phyloP scores from a whole-genome alignment of 2,113 vertebrate species.

The Eretmochelys imbricata region DNA sequence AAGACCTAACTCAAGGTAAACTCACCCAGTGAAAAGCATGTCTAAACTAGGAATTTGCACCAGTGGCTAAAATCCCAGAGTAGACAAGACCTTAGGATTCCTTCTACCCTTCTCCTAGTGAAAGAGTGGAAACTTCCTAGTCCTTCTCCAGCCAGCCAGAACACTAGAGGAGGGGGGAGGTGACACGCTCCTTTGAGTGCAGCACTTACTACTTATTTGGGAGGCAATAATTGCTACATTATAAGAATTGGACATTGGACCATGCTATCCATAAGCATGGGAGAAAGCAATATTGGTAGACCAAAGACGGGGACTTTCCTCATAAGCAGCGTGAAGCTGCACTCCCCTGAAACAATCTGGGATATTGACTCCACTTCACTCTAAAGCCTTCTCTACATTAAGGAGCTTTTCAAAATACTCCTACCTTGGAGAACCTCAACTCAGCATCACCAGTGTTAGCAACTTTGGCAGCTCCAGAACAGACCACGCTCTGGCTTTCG shows the following conservation, averaged over 20 bases:
- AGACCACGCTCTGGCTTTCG: not conserved
- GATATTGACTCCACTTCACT: not conserved
- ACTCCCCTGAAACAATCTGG: not conserved
- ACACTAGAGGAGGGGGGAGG: not conserved
- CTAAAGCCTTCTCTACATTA: not conserved
- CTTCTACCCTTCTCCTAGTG: not conserved
- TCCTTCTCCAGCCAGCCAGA: not conserved
- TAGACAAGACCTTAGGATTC: not conserved
- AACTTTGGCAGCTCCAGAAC: not conserved
- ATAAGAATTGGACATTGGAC: not conserved
- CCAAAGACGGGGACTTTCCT: not conserved
- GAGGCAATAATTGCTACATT: not conserved
- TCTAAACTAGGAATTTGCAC: not conserved
- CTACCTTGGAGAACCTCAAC: not conserved
- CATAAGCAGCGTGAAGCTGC: not conserved
- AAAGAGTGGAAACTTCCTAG: not conserved
- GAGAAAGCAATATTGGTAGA: fast-evolving
- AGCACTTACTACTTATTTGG: too few species aligned
- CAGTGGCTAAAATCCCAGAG: not conserved
- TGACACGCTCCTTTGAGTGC: not conserved
- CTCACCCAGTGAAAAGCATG: not conserved
- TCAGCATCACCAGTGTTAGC: not conserved
- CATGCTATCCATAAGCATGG: not conserved
- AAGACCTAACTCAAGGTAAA: not conserved
- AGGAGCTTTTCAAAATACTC: not conserved